These are phyloP conservation scores for Pilophorus perplexus DNA, from an alignment of 2,888 invertebrate genomes.

Conservation along the genomic window DNA sequence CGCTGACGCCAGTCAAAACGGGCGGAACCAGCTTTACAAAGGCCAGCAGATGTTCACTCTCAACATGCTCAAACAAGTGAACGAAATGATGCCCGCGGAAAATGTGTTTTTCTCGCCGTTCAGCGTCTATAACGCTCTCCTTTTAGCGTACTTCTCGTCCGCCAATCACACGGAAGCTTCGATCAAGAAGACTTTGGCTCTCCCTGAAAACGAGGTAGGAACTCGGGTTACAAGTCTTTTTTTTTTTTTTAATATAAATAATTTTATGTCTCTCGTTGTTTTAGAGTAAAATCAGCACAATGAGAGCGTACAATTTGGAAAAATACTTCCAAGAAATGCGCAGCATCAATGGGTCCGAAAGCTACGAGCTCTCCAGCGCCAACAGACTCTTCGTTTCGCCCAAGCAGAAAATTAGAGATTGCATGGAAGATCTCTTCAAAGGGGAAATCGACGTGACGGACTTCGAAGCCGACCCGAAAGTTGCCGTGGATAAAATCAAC, in stretches of 20 bases:
- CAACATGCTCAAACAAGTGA: constrained; percentile 66
- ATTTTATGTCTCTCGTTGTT: constrained; percentile 40
- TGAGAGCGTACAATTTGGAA: constrained; percentile 71
- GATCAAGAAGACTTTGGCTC: constrained; percentile 62
- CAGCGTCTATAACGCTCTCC: constrained; percentile 76
- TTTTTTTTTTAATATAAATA: neutral
- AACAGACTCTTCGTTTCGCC: constrained; percentile 73
- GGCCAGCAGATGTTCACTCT: constrained; percentile 69
- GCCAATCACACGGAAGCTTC: constrained; percentile 67
- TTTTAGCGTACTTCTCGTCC: constrained; percentile 75
- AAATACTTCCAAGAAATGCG: constrained; percentile 59
- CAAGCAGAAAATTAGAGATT: constrained; percentile 60
- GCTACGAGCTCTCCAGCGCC: constrained; percentile 71
- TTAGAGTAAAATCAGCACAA: constrained; percentile 66
- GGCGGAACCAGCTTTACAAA: constrained; percentile 56
- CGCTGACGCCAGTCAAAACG: constrained; percentile 50
- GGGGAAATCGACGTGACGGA: constrained; percentile 54
- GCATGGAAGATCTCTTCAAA: constrained; percentile 64
- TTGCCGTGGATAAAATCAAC: constrained; percentile 66
- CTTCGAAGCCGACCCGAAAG: constrained; percentile 62
- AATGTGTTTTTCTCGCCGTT: constrained; percentile 87
- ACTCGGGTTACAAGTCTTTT: neutral
- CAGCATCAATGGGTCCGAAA: constrained; percentile 56
- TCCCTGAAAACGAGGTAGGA: constrained; percentile 53
- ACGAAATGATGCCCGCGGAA: constrained; percentile 63